phyloP scores from a whole-genome alignment of 2,888 invertebrate species.

The Andrena fulva region DNA sequence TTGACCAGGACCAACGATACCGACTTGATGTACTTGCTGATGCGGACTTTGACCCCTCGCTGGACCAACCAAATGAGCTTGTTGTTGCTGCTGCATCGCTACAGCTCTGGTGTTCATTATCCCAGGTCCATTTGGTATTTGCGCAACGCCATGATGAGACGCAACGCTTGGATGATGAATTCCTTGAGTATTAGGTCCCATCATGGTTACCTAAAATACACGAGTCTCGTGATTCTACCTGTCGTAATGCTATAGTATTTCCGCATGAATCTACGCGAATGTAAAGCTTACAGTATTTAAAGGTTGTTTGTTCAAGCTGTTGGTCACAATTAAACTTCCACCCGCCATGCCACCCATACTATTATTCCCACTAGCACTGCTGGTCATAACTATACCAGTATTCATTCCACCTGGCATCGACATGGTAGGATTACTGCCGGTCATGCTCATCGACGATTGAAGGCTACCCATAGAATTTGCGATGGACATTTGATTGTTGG shows the following conservation, averaged over 20 bases:
- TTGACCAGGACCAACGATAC: conserved; percentile 86
- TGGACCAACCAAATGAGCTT: conserved; percentile 81
- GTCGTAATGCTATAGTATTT: background rate
- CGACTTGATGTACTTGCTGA: conserved; percentile 84
- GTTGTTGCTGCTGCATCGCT: conserved; percentile 84
- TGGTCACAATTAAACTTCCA: conserved; percentile 90
- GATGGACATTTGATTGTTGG: conserved; percentile 84
- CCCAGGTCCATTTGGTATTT: conserved; percentile 91
- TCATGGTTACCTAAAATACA: conserved; percentile 85
- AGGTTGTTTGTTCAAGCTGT: conserved; percentile 91
- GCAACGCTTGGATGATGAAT: conserved; percentile 82
- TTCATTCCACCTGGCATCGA: conserved; percentile 83
- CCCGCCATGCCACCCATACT: conserved; percentile 88
- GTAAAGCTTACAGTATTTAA: conserved; percentile 82
- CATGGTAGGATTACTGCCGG: conserved; percentile 82
- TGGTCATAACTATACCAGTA: conserved; percentile 92
- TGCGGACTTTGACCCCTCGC: conserved; percentile 84
- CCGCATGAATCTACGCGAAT: background rate
- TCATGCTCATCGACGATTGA: conserved; percentile 88
- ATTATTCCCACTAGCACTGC: conserved; percentile 87
- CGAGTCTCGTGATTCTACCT: background rate
- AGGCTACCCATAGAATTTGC: conserved; percentile 85
- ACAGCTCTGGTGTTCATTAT: conserved; percentile 87
- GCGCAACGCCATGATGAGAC: conserved; percentile 76
- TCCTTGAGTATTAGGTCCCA: conserved; percentile 86